Conservation (phyloP, 2,113 vertebrate genomes). For the Grammomys surdaster region DNA sequence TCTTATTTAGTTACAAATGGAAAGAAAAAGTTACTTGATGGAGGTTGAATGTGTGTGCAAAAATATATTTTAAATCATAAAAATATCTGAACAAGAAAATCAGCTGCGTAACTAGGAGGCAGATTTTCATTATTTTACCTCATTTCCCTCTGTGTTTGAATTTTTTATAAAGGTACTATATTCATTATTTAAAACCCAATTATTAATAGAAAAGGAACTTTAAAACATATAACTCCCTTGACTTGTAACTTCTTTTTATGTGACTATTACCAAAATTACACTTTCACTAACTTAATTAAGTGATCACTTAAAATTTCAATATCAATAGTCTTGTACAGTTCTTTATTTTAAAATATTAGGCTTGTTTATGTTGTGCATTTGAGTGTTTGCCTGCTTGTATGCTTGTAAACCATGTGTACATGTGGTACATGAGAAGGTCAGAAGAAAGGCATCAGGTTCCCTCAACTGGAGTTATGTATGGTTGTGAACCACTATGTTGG, state of each 20-base stretch:
- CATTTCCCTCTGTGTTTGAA: not conserved
- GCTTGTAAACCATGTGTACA: too few relatives aligned
- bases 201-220: not conserved
- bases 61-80: not conserved
- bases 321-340: not conserved
- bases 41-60: not conserved
- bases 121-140: not conserved
- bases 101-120: not conserved
- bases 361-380: not conserved
- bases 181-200: slow-evolving; percentile 6
- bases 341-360: not conserved
- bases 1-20: not conserved
- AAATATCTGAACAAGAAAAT: slow-evolving; percentile 33
- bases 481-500: not conserved
- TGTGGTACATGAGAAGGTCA: too few relatives aligned
- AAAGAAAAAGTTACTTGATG: not conserved
- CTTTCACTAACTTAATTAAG: not conserved
- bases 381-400: not conserved
- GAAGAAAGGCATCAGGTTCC: not conserved
- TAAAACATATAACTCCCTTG: slow-evolving; percentile 2
- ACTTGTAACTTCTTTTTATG: not conserved
- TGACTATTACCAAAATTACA: not conserved
- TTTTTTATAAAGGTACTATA: not conserved
- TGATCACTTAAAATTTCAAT: slow-evolving; percentile 35
- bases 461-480: not conserved